Evolutionary conservation across 53 echinoderm and acorn worm genomes (phyloP).

Genomic region (Antedon mediterranea): DNA sequence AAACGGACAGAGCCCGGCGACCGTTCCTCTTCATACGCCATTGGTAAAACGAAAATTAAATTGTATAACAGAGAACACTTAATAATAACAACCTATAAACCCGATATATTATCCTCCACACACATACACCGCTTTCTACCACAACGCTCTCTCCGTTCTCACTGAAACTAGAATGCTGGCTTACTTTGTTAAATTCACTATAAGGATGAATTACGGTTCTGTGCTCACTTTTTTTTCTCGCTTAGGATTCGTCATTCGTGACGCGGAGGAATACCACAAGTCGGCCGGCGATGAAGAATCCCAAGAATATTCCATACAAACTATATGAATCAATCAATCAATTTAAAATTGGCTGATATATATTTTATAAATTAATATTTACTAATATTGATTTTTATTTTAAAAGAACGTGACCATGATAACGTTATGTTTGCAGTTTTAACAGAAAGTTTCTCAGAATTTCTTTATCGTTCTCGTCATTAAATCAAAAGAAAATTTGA

Average conservation of each 20-base stretch:
- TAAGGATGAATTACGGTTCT: background rate
- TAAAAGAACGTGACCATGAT: no score
- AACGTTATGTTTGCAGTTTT: no score
- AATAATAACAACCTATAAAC: background rate
- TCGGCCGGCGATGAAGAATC: background rate
- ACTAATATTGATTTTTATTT: no score
- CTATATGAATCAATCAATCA: no score
- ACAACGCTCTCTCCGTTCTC: background rate
- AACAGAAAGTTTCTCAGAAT: no score
- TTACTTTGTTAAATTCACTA: no score
- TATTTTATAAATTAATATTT: no score
- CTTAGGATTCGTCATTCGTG: background rate
- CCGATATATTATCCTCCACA: background rate
- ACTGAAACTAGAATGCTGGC: no score
- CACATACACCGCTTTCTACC: background rate
- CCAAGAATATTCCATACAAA: no score
- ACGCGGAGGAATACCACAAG: background rate
- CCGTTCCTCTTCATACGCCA: background rate
- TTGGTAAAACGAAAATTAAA: background rate
- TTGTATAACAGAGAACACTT: background rate
- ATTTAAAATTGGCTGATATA: no score
- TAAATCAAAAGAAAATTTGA: no score
- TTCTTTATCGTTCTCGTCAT: no score
- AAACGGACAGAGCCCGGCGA: conserved; percentile 1
- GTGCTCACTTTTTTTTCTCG: background rate